Conservation (phyloP, 2,888 invertebrate genomes). For the Cantharis rufa region DNA sequence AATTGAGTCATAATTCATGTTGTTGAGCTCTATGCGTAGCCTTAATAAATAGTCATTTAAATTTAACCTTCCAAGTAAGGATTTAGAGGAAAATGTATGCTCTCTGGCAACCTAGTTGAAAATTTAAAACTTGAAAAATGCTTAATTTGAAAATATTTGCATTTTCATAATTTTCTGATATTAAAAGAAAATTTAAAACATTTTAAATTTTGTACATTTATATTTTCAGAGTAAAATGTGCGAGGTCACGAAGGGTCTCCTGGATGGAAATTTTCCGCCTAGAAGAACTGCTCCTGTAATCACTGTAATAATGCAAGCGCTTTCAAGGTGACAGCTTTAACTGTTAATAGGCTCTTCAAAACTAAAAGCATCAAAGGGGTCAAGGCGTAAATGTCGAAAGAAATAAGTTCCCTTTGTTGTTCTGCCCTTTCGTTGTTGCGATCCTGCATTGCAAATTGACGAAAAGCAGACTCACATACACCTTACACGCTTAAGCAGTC, state of each 20-base stretch:
- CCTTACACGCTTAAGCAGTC: background rate
- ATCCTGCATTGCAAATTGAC: background rate
- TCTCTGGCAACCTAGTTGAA: background rate
- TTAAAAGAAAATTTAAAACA: background rate
- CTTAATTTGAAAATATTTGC: background rate
- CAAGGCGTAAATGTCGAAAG: background rate
- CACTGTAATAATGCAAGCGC: background rate
- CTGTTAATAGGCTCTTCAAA: background rate
- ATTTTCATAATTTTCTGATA: background rate
- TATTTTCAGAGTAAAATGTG: no score
- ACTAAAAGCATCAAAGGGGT: background rate
- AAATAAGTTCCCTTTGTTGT: background rate
- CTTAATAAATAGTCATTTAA: constrained; percentile 22
- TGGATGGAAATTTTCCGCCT: background rate
- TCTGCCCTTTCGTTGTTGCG: background rate
- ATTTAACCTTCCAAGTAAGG: constrained; percentile 18
- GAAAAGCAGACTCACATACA: background rate
- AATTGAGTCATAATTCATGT: constrained; percentile 20
- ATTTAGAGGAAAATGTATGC: constrained; percentile 16
- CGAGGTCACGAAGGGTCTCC: background rate
- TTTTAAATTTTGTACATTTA: background rate
- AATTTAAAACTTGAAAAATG: background rate
- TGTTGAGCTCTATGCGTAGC: constrained; percentile 19
- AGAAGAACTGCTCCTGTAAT: background rate
- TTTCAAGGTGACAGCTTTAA: background rate